Evolutionary conservation across 2,113 vertebrate species (phyloP).

Genomic region (Thryonomys swinderianus): DNA sequence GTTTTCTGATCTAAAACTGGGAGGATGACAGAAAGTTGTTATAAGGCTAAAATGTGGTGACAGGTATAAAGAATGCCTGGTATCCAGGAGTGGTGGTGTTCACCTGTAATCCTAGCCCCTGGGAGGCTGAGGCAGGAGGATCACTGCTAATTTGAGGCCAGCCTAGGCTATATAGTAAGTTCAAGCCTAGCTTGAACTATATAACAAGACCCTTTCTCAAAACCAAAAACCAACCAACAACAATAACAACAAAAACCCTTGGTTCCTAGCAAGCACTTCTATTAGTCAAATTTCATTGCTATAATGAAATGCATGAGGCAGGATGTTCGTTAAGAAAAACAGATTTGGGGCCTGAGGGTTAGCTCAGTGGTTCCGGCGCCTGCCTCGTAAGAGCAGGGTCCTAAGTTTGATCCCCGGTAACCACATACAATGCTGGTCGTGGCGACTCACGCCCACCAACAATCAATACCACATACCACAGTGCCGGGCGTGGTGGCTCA

Average conservation of each 20-base stretch:
- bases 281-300: not conserved
- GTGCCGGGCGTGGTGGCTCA: too few relatives aligned
- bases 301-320: not conserved
- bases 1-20: constrained; percentile 24
- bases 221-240: not conserved
- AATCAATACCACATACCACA: too few relatives aligned
- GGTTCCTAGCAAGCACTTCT: not conserved
- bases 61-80: not conserved
- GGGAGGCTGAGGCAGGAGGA: not conserved
- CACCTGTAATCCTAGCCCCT: not conserved
- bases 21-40: not conserved
- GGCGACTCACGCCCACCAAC: too few relatives aligned
- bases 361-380: too few relatives aligned
- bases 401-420: too few relatives aligned
- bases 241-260: not conserved
- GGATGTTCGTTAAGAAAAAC: not conserved
- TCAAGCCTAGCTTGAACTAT: not conserved
- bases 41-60: constrained; percentile 45
- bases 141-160: not conserved
- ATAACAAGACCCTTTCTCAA: not conserved
- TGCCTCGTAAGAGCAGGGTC: too few relatives aligned
- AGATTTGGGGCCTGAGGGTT: not conserved
- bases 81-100: not conserved
- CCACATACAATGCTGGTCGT: too few relatives aligned
- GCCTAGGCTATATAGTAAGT: not conserved